Evolutionary conservation across 2,888 invertebrate species (phyloP), one percentile per base, ranked within the genome.

Genomic region (Agonopterix alstromeriana): DNA sequence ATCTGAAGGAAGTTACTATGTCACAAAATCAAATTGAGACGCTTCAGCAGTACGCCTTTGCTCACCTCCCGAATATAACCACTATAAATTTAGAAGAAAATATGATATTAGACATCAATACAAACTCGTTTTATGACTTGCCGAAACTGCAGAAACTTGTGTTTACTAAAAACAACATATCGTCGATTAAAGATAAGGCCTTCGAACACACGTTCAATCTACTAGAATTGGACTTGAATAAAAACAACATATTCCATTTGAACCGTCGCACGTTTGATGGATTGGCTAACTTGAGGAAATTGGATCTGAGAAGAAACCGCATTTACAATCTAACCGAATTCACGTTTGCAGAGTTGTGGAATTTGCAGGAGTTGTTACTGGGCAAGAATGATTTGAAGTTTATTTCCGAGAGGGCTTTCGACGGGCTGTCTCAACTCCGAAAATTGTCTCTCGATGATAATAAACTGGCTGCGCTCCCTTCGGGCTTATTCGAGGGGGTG

Each of bases 91-190:
- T 96, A 58, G 93, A 94, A 64, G 93, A 94, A 55, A 96, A 96
- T 79, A 90, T 91, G 70, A 93, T 96, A 57, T 88, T 91, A 10
- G 94, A 94, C 70, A 91, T 96, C 48, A 92, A 92, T 61, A 90
- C 92, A 47, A 91, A 93, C 62, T 93, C 93, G 1, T 96, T 96
- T 73, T 90, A 92, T 44, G 92, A 94, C 70, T 73, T 95, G 48
- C 95, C 95, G 0, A 90, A 90, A 48, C 80, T 95, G 55, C 92
- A 92, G 61, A 92, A 94, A 54, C 90, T 98, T 41, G 92, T 92
- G 55, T 90, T 98, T 47, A 95, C 96, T 62, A 94, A 94, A 70
- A 98, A 98, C 82, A 94, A 94, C 70, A 91, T 98, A 58, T 93
- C 94, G 53, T 90, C 92, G 36, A 90, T 97, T 55, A 97, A 96